phyloP scores from a whole-genome alignment of 2,797 vertebrate genomes.

The Esox lucius region DNA sequence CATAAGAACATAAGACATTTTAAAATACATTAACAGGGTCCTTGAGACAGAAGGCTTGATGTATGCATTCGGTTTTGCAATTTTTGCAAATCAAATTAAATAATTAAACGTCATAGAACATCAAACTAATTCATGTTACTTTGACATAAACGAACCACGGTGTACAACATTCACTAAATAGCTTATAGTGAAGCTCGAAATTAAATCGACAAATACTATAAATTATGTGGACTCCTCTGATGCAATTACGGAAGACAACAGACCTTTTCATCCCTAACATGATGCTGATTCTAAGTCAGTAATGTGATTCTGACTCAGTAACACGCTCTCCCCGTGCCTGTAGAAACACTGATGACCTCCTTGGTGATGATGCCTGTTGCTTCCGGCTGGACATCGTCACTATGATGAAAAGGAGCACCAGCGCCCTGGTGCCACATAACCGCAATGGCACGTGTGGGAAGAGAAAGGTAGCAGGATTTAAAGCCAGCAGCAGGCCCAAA shows the following conservation, averaged over 20 bases:
- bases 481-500: neutral
- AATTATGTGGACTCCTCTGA: too few relatives aligned
- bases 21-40: too few relatives aligned
- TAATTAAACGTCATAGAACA: too few relatives aligned
- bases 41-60: too few relatives aligned
- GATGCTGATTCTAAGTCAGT: neutral
- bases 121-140: too few relatives aligned
- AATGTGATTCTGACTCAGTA: too few relatives aligned
- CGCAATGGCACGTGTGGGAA: neutral
- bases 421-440: neutral
- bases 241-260: neutral
- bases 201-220: too few relatives aligned
- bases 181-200: too few relatives aligned
- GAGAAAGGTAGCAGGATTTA: neutral
- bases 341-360: neutral
- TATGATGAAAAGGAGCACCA: conserved; percentile 11
- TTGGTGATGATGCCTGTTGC: neutral
- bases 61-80: too few relatives aligned
- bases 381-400: neutral
- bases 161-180: too few relatives aligned
- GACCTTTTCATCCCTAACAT: neutral
- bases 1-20: neutral
- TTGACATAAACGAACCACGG: too few relatives aligned
- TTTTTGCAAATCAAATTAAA: too few relatives aligned
- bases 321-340: neutral